phyloP scores from a whole-genome alignment of 64 coral and sea anemone species.

The Hydrozoanthus tunicans region DNA sequence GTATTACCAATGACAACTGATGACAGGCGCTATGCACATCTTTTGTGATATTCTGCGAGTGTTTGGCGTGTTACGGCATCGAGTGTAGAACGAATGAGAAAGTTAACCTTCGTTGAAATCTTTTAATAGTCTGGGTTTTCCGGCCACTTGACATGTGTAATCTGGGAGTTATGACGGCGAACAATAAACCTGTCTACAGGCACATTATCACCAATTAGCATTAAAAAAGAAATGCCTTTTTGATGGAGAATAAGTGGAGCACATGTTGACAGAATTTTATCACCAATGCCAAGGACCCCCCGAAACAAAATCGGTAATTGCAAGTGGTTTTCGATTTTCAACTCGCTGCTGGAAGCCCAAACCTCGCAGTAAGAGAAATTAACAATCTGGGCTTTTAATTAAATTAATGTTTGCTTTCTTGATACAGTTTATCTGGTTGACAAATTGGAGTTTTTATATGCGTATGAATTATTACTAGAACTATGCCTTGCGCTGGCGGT shows the following conservation, averaged over 20 bases:
- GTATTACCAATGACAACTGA: conserved; percentile 15
- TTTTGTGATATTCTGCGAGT: conserved; percentile 16
- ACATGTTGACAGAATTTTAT: conserved; percentile 56
- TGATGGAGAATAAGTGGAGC: conserved; percentile 54
- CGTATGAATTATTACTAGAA: conserved; percentile 31
- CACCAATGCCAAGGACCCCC: conserved; percentile 4
- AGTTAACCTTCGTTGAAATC: conserved; percentile 26
- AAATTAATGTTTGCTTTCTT: conserved; percentile 53
- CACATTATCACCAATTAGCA: conserved; percentile 59
- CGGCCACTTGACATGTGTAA: conserved; percentile 54
- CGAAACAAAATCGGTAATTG: conserved; percentile 37
- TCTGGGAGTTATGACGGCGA: conserved; percentile 24
- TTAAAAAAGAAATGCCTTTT: conserved; percentile 56
- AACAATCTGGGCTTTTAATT: conserved; percentile 42
- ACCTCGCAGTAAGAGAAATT: conserved; percentile 24
- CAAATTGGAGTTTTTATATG: conserved; percentile 1
- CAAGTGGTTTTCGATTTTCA: conserved; percentile 23
- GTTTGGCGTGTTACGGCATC: neutral
- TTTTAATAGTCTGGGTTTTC: conserved; percentile 55
- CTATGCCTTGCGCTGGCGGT: neutral
- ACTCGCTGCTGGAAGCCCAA: conserved; percentile 9
- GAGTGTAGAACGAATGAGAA: conserved; percentile 1
- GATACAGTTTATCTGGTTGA: conserved; percentile 55
- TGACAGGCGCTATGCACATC: neutral
- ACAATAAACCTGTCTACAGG: conserved; percentile 55